These are phyloP conservation scores for Amphiprion percula DNA, from an alignment of 2,113 vertebrate species.

Conservation along the genomic window DNA sequence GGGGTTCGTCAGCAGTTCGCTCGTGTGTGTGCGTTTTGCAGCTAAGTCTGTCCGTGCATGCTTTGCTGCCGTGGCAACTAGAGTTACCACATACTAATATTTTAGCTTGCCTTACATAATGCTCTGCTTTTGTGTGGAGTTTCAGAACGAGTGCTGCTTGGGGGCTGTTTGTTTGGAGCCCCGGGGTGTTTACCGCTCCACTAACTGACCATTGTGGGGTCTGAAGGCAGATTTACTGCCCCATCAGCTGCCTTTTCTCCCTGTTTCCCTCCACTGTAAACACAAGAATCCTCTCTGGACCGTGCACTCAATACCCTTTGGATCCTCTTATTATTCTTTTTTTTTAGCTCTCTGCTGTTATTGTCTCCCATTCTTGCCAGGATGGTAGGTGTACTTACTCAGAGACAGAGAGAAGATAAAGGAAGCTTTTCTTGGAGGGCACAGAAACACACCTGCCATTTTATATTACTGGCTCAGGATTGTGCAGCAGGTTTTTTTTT, in stretches of 20 bases:
- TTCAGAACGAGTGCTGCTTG: neutral
- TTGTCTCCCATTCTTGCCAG: neutral
- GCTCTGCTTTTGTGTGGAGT: slow-evolving; percentile 48
- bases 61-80: slow-evolving; percentile 72
- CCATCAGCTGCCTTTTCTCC: slow-evolving; percentile 20
- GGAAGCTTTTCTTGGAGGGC: neutral
- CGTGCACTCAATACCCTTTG: neutral
- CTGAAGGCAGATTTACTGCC: slow-evolving; percentile 32
- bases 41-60: slow-evolving; percentile 30
- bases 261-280: slow-evolving; percentile 13
- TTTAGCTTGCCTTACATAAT: slow-evolving; percentile 65
- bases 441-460: neutral
- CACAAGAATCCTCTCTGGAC: slow-evolving; percentile 20
- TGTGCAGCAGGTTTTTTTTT: neutral
- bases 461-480: neutral
- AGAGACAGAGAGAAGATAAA: slow-evolving; percentile 10
- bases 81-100: slow-evolving; percentile 56
- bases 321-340: neutral
- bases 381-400: neutral
- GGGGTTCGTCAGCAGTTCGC: slow-evolving; percentile 56
- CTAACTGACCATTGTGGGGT: slow-evolving; percentile 9
- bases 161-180: slow-evolving; percentile 26
- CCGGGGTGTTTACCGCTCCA: neutral
- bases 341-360: neutral
- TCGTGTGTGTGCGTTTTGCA: slow-evolving; percentile 14